Base-by-base conservation (phyloP, 2,888 invertebrate genomes). In the Latheticus oryzae region DNA sequence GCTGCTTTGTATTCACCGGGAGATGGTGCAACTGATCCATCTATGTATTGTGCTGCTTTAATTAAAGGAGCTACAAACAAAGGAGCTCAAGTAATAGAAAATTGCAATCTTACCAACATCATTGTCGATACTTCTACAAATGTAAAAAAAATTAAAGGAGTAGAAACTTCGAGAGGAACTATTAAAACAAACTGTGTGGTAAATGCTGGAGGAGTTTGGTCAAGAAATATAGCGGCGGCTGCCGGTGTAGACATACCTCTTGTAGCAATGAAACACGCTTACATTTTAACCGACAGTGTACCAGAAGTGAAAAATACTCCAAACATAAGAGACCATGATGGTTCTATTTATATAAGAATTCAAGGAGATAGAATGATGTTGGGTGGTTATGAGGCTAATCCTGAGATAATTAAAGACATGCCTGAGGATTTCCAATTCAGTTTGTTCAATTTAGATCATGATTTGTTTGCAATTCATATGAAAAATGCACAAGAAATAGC, bases 381-480 rank as follows among this genome's bases (percentile, higher is more conserved):
- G 68, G 95, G 95, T 5, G 95, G 95, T 0, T 96, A 95, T 73
- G 95, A 96, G 77, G 77, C 81, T 0, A 93, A 95, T 76, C 95
- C 95, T 0, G 86, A 88, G 60, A 83, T 95, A 68, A 77, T 94
- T 42, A 88, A 91, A 69, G 85, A 88, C 75, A 90, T 92, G 5
- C 85, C 88, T 8, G 83, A 86, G 60, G 88, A 93, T 71, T 91
- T 92, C 64, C 84, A 90, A 55, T 96, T 95, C 73, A 86, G 89
- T 16, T 80, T 96, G 0, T 95, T 90, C 74, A 93, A 96, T 57
- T 77, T 96, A 52, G 93, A 96, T 71, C 94, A 91, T 89, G 87
- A 89, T 33, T 84, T 91, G 1, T 95, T 95, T 72, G 87, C 89
- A 15, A 81, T 85, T 0, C 92, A 94, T 73, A 83, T 93, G 73